A percentile compares a stretch with the other conserved stretches of the same genome.
These are phyloP conservation scores for Eupithecia subumbrata DNA, from an alignment of 2,888 invertebrate genomes.

Conservation along the genomic window DNA sequence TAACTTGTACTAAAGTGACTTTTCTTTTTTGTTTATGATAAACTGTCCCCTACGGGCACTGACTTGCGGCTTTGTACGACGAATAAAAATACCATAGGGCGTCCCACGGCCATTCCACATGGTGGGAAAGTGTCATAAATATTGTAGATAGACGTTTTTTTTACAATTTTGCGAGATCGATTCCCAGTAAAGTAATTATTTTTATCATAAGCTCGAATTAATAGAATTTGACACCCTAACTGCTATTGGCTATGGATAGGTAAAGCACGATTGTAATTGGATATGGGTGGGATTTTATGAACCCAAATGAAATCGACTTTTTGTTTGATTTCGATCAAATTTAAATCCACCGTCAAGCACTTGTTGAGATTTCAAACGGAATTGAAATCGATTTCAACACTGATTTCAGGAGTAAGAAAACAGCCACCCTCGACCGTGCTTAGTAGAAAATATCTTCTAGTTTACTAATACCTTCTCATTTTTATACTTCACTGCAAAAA, in stretches of 20 bases:
- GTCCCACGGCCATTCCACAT: too few species aligned
- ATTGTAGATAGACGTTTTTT: too few species aligned
- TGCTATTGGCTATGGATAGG: too few species aligned
- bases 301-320: not conserved
- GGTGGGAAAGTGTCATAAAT: too few species aligned
- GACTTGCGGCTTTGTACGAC: not conserved
- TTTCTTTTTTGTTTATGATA: conserved; percentile 8
- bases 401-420: not conserved
- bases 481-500: too few species aligned
- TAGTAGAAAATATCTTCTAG: too few species aligned
- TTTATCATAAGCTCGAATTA: too few species aligned
- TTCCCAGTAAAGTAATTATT: too few species aligned
- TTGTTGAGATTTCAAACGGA: not conserved
- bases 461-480: too few species aligned
- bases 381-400: not conserved
- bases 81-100: not conserved
- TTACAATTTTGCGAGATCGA: too few species aligned
- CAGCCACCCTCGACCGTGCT: too few species aligned
- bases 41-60: conserved; percentile 2
- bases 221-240: not conserved
- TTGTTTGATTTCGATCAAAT: not conserved
- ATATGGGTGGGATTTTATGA: not conserved
- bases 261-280: not conserved
- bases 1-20: not conserved
- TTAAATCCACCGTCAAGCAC: not conserved